Conservation (phyloP, 1,140 invertebrate genomes). For the Trachymyrmex cornetzi region DNA sequence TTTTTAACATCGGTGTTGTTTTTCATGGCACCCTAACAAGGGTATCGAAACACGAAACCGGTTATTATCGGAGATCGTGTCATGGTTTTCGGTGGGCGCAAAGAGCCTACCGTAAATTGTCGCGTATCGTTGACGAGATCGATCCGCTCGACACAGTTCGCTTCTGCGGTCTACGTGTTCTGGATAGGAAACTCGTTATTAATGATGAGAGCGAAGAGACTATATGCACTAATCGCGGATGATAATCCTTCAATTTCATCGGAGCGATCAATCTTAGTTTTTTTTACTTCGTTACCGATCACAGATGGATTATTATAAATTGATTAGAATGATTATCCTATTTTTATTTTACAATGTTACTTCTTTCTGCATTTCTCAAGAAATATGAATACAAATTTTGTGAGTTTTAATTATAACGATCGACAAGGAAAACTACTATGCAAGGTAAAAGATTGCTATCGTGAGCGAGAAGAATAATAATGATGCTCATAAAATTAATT, state of each 20-base stretch:
- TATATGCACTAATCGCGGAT: constrained; percentile 16
- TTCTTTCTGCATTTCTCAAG: neutral
- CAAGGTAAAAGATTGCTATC: neutral
- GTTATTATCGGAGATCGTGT: constrained; percentile 68
- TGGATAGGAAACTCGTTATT: constrained; percentile 38
- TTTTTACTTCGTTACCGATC: neutral
- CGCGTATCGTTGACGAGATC: constrained; percentile 63
- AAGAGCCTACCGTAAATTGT: constrained; percentile 68
- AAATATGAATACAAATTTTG: neutral
- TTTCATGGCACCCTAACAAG: constrained; percentile 48
- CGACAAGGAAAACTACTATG: neutral
- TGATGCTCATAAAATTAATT: constrained; percentile 28
- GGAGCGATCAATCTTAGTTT: constrained; percentile 27
- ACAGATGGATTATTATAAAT: neutral
- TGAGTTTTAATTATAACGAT: neutral
- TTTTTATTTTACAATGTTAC: constrained; percentile 23
- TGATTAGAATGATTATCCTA: neutral
- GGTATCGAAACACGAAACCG: constrained; percentile 56
- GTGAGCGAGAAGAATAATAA: neutral
- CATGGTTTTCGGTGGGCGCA: constrained; percentile 50
- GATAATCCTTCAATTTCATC: constrained; percentile 27
- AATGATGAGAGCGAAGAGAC: constrained; percentile 42
- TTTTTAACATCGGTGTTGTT: constrained; percentile 12
- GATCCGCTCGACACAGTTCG: constrained; percentile 61
- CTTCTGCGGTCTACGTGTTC: constrained; percentile 43